A percentile compares a stretch with the other conserved stretches of the same genome.
phyloP scores from a whole-genome alignment of 37 sponge, comb jelly and placozoan genomes.

The Trichoplax adhaerens region DNA sequence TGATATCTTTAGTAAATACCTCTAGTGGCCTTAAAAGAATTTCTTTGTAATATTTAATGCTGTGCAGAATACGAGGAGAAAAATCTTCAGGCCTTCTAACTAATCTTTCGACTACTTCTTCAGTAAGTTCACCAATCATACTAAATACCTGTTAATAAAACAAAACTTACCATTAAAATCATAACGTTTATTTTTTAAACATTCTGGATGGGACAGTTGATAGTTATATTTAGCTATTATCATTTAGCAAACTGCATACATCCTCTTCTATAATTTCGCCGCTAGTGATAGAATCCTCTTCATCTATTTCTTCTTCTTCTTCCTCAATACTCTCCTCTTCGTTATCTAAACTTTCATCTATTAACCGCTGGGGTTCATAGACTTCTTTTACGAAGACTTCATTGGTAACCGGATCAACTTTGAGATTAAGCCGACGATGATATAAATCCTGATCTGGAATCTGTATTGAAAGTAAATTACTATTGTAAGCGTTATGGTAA shows the following conservation, averaged over 20 bases:
- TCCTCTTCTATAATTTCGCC: constrained; percentile 1
- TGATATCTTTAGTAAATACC: constrained; percentile 13
- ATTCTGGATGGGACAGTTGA: neutral
- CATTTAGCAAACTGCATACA: neutral
- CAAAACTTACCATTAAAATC: constrained; percentile 23
- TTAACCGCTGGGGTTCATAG: constrained; percentile 6
- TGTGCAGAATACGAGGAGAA: constrained; percentile 7
- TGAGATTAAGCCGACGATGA: constrained; percentile 26
- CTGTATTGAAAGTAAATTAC: constrained; percentile 16
- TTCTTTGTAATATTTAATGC: constrained; percentile 24
- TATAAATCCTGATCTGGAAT: constrained; percentile 51
- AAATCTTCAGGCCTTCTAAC: constrained; percentile 39
- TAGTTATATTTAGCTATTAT: neutral
- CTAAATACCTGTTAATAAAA: constrained; percentile 5
- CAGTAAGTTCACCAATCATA: constrained; percentile 3
- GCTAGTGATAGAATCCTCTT: constrained; percentile 29
- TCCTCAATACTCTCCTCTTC: constrained; percentile 18
- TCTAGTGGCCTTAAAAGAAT: constrained; percentile 18
- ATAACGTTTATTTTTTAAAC: constrained; percentile 1
- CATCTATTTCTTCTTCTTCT: constrained; percentile 30
- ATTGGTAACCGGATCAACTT: constrained; percentile 44
- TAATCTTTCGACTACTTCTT: constrained; percentile 24
- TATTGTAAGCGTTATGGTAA: constrained; percentile 3
- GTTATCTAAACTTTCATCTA: constrained; percentile 4
- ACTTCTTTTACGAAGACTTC: constrained; percentile 20